A percentile compares a stretch with the other conserved stretches of the same genome.
Conservation (phyloP, 2,113 vertebrate species). For the Electrona antarctica region DNA sequence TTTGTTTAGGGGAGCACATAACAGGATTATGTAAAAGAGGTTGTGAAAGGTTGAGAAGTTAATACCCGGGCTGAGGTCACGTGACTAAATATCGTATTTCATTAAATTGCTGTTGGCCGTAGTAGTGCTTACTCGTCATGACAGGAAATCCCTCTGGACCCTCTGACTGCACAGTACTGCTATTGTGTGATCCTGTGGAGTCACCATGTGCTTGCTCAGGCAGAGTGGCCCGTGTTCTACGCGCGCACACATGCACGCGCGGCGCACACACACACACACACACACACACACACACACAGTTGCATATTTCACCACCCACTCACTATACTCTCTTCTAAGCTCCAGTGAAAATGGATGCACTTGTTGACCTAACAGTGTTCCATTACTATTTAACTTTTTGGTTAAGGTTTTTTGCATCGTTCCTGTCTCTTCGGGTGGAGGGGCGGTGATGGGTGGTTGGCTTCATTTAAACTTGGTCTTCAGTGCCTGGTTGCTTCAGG, state of each 20-base stretch:
- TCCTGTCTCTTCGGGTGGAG: background rate
- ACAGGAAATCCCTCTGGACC: background rate
- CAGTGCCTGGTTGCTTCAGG: no score
- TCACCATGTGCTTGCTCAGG: conserved; percentile 36
- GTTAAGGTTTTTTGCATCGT: background rate
- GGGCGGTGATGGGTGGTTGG: background rate
- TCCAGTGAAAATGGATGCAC: conserved; percentile 43
- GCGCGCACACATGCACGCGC: background rate
- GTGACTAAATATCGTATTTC: background rate
- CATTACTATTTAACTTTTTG: background rate
- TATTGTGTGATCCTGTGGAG: conserved; percentile 37
- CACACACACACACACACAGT: conserved; percentile 21
- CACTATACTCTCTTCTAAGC: conserved; percentile 32
- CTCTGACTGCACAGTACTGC: conserved; percentile 15
- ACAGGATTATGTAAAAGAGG: background rate
- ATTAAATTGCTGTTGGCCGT: background rate
- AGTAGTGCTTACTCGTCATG: conserved; percentile 1
- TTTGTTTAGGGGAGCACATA: background rate
- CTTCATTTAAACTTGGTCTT: no score
- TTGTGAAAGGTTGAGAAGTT: background rate
- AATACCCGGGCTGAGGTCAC: background rate
- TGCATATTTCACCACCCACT: conserved; percentile 62
- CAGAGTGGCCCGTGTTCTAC: conserved; percentile 7
- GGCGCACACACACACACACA: conserved; percentile 15
- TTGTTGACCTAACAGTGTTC: conserved; percentile 1